Conservation (phyloP, 1,140 invertebrate genomes). For the Drosophila tsacasi region DNA sequence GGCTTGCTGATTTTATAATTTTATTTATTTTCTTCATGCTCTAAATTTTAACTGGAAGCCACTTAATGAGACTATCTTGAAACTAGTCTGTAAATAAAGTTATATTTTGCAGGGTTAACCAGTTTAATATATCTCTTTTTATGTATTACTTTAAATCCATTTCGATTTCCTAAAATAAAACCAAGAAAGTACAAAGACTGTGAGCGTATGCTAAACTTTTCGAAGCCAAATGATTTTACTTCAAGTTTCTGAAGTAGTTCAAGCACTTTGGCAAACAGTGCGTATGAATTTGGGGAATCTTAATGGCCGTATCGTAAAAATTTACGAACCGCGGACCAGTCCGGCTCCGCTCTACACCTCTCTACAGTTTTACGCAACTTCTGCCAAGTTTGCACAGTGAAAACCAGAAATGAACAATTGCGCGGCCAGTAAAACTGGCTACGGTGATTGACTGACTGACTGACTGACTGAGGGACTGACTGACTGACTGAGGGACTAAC, state of each 20-base stretch:
- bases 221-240: constrained; percentile 1
- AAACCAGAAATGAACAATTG: constrained; percentile 59
- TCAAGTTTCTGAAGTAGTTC: constrained; percentile 23
- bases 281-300: constrained; percentile 45
- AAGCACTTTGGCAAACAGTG: constrained; percentile 50
- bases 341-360: not conserved
- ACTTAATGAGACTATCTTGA: not conserved
- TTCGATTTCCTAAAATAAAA: not conserved
- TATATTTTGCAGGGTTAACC: not conserved
- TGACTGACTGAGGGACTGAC: constrained; percentile 16
- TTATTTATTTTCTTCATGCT: not conserved
- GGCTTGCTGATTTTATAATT: not conserved
- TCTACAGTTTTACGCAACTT: constrained; percentile 54
- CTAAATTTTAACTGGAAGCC: not conserved
- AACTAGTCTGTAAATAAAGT: not conserved
- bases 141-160: not conserved
- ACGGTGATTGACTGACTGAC: constrained; percentile 17
- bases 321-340: constrained; percentile 44
- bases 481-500: constrained; percentile 28
- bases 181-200: not conserved
- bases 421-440: constrained; percentile 37
- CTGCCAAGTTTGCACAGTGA: constrained; percentile 32
- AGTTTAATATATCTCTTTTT: not conserved
- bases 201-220: not conserved
- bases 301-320: constrained; percentile 31